These are phyloP conservation scores for Calephelis perditalis DNA, from an alignment of 2,888 invertebrate species.

Conservation along the genomic window DNA sequence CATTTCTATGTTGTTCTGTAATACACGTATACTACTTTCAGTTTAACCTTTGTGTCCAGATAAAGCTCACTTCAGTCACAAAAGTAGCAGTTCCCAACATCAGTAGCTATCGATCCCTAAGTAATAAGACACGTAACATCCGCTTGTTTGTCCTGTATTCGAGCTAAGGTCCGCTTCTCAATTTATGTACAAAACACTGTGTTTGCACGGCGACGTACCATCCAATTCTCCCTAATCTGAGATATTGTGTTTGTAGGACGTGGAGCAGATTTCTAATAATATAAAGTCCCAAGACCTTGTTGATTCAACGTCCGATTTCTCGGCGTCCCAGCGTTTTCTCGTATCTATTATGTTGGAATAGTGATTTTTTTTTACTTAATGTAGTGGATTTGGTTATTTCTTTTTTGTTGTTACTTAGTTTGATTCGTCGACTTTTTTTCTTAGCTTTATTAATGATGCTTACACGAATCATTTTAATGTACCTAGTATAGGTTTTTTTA, in stretches of 20 bases:
- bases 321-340: conserved; percentile 18
- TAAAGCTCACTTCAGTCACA: too few species aligned
- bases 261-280: conserved; percentile 34
- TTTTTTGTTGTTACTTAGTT: neutral
- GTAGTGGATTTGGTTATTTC: conserved; percentile 20
- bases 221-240: conserved; percentile 42
- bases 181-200: conserved; percentile 40
- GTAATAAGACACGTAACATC: conserved; percentile 33
- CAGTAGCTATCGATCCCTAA: conserved; percentile 29
- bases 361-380: conserved; percentile 20
- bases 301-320: conserved; percentile 28
- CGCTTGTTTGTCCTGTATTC: conserved; percentile 39
- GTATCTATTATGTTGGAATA: conserved; percentile 24
- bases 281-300: conserved; percentile 28
- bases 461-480: too few species aligned
- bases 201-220: conserved; percentile 36
- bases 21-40: too few species aligned
- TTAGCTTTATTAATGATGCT: too few species aligned
- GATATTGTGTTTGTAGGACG: conserved; percentile 46
- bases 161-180: conserved; percentile 34
- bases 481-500: too few species aligned
- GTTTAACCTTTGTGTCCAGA: too few species aligned
- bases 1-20: too few species aligned
- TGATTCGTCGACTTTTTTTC: too few species aligned
- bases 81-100: conserved; percentile 4